Base-by-base conservation (phyloP, 2,888 invertebrate genomes). In the Eurytoma californica region DNA sequence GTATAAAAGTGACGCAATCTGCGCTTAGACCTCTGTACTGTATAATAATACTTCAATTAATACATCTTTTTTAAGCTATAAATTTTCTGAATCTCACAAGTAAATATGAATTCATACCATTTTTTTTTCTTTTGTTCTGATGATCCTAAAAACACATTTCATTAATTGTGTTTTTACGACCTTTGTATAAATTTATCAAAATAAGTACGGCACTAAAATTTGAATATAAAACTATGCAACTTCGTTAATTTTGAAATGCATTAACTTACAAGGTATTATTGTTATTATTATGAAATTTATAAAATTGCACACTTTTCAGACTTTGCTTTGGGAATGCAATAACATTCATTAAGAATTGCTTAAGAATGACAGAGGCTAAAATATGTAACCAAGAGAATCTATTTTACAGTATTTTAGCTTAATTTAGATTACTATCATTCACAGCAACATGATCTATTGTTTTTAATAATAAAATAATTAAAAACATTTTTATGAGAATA, bases 41-140 rank as follows among this genome's bases (percentile, higher is more conserved):
- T 74, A 74, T 80, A 72, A 76, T 79, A 79, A 76, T 81, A 81
- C 78, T 81, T 81, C 49, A 16, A 63, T 57, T 81, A 80, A 80
- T 81, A 81, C 78, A 72, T 58, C 49, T 72, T 67, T 72, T 77
- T 58, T 55, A 47, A 47, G 63, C 61, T 69, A 72, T 39, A 63
- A 76, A 70, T 20, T 67, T 67, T 61, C 72, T 65, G 55, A 78
- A 79, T 76, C 78, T 79, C 81, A 69, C 20, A 55, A n/a, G 24
- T 70, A 24, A 58, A 72, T 67, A 77, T 72, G 72, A 9, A 39
- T 39, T 39, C 49, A 53, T 73, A 28, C 14, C 39, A 68, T 72
- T 76, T 55, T 57, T 28, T 57, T 72, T 28, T 72, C 20, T 55
- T 72, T 72, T 14, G 58, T 68, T 39, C 39, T 9, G 39, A 39